Evolutionary conservation across 2,797 vertebrate genomes (phyloP).

Genomic region (Anisognathus igniventris): DNA sequence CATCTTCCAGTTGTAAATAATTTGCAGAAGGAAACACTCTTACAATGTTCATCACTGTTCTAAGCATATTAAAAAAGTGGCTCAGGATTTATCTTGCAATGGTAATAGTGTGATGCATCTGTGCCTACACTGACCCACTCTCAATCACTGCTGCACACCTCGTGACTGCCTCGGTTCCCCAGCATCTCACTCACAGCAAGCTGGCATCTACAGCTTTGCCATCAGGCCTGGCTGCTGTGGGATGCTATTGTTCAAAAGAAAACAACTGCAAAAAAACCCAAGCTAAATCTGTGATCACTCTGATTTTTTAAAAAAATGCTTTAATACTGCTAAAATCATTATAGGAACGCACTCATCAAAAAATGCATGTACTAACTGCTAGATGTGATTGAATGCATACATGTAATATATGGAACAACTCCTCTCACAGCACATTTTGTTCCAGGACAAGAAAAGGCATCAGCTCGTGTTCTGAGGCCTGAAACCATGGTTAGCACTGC

Average conservation of each 20-base stretch:
- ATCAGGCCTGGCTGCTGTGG: background rate
- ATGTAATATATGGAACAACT: background rate
- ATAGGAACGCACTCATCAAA: background rate
- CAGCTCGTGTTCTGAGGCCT: background rate
- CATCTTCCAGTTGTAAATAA: background rate
- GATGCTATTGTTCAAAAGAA: background rate
- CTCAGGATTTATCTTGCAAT: background rate
- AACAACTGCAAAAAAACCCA: background rate
- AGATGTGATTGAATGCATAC: background rate
- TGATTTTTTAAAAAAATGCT: background rate
- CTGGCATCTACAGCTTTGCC: background rate
- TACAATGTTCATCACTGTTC: background rate
- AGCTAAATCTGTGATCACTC: background rate
- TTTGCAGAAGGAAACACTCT: background rate
- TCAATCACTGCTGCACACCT: background rate
- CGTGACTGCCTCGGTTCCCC: background rate
- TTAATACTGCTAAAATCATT: background rate
- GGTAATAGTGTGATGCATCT: background rate
- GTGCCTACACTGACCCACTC: background rate
- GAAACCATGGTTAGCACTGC: background rate
- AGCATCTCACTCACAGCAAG: background rate
- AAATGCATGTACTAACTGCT: background rate
- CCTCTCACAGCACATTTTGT: background rate
- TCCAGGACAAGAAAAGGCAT: slow-evolving; percentile 6
- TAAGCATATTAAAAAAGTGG: background rate